A percentile compares a stretch with the other conserved stretches of the same genome.
phyloP scores from a whole-genome alignment of 2,888 invertebrate species.

The Cecidostiba fungosa region DNA sequence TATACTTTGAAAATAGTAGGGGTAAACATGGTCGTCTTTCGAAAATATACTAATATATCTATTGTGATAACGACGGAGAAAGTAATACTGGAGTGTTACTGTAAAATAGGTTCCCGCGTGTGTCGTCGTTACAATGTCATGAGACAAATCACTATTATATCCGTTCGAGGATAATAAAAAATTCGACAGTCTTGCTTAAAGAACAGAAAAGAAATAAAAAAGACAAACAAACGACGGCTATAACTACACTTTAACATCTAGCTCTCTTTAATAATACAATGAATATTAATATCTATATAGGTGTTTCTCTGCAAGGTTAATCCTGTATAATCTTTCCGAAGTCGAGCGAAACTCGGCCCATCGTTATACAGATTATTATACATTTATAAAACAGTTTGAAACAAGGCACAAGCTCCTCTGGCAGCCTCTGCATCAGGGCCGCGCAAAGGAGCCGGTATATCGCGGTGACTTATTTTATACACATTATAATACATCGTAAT shows the following conservation, averaged over 20 bases:
- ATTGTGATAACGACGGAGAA: constrained; percentile 29
- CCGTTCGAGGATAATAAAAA: neutral
- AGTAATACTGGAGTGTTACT: constrained; percentile 47
- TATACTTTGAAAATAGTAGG: neutral
- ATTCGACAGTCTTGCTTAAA: constrained; percentile 41
- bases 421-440: neutral
- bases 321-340: neutral
- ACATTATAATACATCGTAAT: constrained; percentile 35
- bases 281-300: neutral
- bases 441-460: constrained; percentile 27
- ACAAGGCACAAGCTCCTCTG: constrained; percentile 54
- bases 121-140: neutral
- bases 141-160: constrained; percentile 16
- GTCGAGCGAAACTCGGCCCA: neutral
- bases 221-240: neutral
- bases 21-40: constrained; percentile 8
- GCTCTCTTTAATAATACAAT: neutral
- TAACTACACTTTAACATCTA: neutral
- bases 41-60: neutral
- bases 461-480: constrained; percentile 17
- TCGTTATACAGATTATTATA: constrained; percentile 14
- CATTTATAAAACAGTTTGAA: constrained; percentile 46
- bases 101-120: constrained; percentile 4
- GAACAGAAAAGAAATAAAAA: neutral
- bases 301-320: neutral